These are phyloP conservation scores for Sciurus carolinensis DNA, from an alignment of 2,797 vertebrate genomes.

Conservation along the genomic window DNA sequence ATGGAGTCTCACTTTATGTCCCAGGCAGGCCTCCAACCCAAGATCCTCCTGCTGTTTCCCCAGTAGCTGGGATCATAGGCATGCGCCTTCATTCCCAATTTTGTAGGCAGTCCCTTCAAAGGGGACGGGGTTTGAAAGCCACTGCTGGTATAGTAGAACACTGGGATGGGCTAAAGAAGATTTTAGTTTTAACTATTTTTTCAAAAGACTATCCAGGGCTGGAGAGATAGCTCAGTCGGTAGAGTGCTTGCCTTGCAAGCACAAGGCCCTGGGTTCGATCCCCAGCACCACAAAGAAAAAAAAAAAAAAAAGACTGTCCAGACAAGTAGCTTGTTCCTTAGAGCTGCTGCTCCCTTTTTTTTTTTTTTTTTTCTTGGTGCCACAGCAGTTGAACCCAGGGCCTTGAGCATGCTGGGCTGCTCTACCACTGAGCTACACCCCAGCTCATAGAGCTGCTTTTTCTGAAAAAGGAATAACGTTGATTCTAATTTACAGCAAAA, in stretches of 20 bases:
- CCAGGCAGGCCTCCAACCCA: not conserved
- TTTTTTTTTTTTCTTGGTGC: not conserved
- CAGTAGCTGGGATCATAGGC: not conserved
- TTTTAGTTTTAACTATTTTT: conserved; percentile 63
- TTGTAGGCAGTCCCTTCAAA: not conserved
- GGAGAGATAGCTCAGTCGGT: too few species aligned
- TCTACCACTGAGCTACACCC: too few species aligned
- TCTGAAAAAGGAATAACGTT: not conserved
- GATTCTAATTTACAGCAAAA: conserved; percentile 11
- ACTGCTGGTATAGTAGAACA: conserved; percentile 22
- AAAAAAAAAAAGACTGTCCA: not conserved
- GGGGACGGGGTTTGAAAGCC: not conserved
- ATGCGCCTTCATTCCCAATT: not conserved
- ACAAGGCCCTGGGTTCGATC: too few species aligned
- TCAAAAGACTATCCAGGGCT: not conserved
- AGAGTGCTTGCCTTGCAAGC: too few species aligned
- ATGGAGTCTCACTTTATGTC: not conserved
- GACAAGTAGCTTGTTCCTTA: conserved; percentile 11
- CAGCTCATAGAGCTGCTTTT: not conserved
- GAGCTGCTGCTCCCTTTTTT: not conserved
- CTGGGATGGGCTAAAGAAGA: not conserved
- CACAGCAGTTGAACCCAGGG: not conserved
- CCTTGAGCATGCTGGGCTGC: too few species aligned
- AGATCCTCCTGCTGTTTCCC: not conserved
- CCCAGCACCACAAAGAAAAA: too few species aligned